Conservation (phyloP, 2,797 vertebrate species). For the Propithecus perrieri region DNA sequence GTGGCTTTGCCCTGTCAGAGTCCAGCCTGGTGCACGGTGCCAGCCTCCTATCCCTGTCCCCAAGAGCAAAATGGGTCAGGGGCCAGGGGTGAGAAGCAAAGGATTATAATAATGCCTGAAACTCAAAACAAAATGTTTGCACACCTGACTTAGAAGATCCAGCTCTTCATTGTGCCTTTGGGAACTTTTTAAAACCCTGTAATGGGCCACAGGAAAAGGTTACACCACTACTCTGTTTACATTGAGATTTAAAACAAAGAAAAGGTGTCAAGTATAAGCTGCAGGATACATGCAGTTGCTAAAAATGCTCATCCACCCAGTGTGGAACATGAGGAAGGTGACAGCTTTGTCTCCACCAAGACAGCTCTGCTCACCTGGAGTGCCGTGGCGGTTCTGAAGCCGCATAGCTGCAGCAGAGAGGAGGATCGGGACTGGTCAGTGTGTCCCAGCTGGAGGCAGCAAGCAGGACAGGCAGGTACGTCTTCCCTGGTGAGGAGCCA, state of each 20-base stretch:
- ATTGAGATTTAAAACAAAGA: neutral
- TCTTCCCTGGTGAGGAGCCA: neutral
- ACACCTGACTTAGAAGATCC: neutral
- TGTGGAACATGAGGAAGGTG: neutral
- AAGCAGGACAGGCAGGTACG: neutral
- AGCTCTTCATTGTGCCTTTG: neutral
- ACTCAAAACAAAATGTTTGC: neutral
- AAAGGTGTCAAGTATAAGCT: neutral
- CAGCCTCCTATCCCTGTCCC: neutral
- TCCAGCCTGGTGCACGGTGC: fast-evolving
- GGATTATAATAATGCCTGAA: fast-evolving
- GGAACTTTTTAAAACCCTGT: neutral
- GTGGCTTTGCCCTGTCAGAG: neutral
- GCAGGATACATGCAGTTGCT: neutral
- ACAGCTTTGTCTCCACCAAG: neutral
- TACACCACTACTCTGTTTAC: neutral
- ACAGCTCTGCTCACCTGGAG: neutral
- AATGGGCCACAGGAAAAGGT: neutral
- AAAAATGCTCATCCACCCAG: neutral
- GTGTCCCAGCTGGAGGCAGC: neutral
- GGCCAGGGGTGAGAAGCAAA: neutral
- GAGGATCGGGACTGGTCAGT: fast-evolving
- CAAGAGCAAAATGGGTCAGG: neutral
- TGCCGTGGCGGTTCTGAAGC: too few species aligned
- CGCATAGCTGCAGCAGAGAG: neutral